phyloP scores from a whole-genome alignment of 1,140 invertebrate species.

The Zaprionus tsacasi region DNA sequence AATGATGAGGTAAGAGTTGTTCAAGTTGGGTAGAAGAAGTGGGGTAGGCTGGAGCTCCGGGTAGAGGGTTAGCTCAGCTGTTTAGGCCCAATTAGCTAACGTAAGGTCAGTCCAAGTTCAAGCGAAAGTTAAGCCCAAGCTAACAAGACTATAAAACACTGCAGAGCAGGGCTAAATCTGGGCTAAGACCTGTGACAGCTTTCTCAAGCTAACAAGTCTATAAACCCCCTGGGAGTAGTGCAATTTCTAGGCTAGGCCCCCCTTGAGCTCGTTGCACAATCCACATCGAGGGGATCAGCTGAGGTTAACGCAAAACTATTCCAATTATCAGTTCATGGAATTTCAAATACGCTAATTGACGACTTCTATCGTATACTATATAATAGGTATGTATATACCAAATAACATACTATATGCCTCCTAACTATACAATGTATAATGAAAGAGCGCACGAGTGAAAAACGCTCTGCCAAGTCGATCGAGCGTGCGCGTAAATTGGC shows the following conservation, averaged over 20 bases:
- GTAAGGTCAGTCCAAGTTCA: slow-evolving; percentile 12
- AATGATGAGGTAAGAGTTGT: slow-evolving; percentile 35
- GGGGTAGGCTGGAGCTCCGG: neutral
- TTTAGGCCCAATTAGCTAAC: slow-evolving; percentile 51
- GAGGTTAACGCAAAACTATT: slow-evolving; percentile 39
- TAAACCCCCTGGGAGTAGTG: neutral
- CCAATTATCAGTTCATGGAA: slow-evolving; percentile 22
- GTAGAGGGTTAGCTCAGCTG: neutral
- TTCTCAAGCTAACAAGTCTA: too few species aligned
- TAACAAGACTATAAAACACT: neutral
- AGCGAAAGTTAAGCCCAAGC: neutral
- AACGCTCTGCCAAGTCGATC: neutral
- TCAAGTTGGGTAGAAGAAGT: neutral
- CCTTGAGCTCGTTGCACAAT: neutral
- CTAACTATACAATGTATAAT: neutral
- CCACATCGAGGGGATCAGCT: neutral
- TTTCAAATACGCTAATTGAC: slow-evolving; percentile 23
- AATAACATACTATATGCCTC: neutral
- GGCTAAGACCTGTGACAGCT: neutral
- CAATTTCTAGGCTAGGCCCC: neutral
- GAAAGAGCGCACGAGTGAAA: neutral
- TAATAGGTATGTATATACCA: neutral
- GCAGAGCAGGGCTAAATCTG: neutral
- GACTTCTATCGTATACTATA: neutral
- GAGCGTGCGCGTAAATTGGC: slow-evolving; percentile 26